These are phyloP conservation scores for Cricetomys ansorgei DNA, from an alignment of 2,113 vertebrate species.

Conservation along the genomic window DNA sequence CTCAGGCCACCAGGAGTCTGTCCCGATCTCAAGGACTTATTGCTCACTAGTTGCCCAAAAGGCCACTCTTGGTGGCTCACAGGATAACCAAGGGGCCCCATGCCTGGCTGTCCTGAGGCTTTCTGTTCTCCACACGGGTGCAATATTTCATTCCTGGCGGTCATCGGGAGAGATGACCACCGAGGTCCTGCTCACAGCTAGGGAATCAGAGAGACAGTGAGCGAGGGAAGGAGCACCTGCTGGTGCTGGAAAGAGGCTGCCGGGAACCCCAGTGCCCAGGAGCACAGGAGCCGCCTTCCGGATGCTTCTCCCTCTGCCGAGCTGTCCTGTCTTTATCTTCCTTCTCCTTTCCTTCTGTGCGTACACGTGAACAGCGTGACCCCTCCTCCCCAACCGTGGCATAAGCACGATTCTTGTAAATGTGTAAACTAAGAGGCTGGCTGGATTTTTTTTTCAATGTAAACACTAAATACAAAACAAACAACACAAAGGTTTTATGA, in stretches of 20 bases:
- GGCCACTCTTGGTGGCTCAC: rapidly evolving
- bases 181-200: neutral
- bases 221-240: neutral
- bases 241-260: neutral
- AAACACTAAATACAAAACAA: constrained; percentile 84
- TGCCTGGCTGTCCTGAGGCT: neutral
- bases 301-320: neutral
- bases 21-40: neutral
- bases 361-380: neutral
- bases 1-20: neutral
- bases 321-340: constrained; percentile 39
- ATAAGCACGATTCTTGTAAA: constrained; percentile 84
- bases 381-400: constrained; percentile 55
- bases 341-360: neutral
- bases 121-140: constrained; percentile 72
- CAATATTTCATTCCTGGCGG: constrained; percentile 79
- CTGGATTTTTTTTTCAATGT: constrained; percentile 86
- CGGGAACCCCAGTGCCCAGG: neutral
- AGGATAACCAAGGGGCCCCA: neutral
- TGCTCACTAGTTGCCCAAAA: neutral
- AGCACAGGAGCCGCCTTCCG: rapidly evolving
- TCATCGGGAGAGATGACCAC: neutral
- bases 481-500: constrained; percentile 87
- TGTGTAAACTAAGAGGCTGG: constrained; percentile 87
- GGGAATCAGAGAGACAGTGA: neutral